Conservation (phyloP, 2,113 vertebrate species). For the Anoura caudifer region DNA sequence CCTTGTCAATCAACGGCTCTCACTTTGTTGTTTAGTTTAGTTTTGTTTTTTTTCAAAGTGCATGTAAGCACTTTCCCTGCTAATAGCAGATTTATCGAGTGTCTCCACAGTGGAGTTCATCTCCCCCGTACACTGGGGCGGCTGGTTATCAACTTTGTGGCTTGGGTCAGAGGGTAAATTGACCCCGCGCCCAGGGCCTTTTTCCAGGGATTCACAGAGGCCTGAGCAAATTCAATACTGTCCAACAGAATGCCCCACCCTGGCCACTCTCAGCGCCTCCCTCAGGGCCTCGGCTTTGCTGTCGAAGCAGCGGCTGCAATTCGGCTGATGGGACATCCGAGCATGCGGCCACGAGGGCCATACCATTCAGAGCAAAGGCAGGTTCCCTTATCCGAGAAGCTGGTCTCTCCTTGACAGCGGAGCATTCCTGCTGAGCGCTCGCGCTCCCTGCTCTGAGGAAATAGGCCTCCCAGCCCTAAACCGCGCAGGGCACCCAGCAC, state of each 20-base stretch:
- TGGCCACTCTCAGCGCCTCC: neutral
- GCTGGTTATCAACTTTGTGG: conserved; percentile 87
- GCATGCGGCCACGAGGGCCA: conserved; percentile 72
- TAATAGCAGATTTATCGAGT: conserved; percentile 85
- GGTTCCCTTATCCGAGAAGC: neutral
- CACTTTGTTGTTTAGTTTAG: conserved; percentile 82
- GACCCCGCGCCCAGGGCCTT: conserved; percentile 74
- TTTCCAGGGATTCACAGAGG: conserved; percentile 80
- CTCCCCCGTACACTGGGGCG: conserved; percentile 79
- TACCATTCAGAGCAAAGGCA: conserved; percentile 72
- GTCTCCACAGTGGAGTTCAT: conserved; percentile 79
- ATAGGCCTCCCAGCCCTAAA: neutral
- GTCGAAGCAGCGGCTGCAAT: conserved; percentile 42
- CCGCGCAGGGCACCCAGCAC: fast-evolving
- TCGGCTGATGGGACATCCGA: conserved; percentile 74
- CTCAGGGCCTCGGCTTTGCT: conserved; percentile 47
- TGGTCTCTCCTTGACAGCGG: neutral
- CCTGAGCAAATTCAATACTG: conserved; percentile 82
- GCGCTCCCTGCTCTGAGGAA: neutral
- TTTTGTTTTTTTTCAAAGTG: conserved; percentile 80
- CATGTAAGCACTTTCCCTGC: conserved; percentile 84
- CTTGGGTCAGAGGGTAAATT: conserved; percentile 83
- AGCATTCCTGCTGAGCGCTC: neutral
- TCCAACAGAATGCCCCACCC: conserved; percentile 75
- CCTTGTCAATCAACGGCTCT: conserved; percentile 86